phyloP scores from a whole-genome alignment of 2,113 vertebrate genomes.

The Tragelaphus imberbis region DNA sequence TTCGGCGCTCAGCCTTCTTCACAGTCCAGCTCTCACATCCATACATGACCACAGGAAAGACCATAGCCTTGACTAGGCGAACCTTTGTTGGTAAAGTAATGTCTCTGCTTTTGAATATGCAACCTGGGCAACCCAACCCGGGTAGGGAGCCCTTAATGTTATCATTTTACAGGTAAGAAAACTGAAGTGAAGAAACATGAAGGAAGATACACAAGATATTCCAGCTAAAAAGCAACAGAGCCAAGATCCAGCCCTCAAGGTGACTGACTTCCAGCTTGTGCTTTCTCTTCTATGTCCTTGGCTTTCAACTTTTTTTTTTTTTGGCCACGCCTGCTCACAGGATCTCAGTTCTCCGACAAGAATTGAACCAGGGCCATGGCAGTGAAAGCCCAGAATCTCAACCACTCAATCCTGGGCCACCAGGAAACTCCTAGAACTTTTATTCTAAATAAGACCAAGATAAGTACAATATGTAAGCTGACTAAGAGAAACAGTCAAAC shows the following conservation, averaged over 20 bases:
- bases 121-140: no score
- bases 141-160: not conserved
- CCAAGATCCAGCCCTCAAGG: not conserved
- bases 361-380: not conserved
- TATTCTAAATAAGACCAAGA: not conserved
- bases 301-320: not conserved
- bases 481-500: not conserved
- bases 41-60: no score
- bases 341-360: not conserved
- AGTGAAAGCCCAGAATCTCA: not conserved
- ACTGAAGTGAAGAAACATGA: not conserved
- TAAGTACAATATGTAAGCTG: not conserved
- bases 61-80: no score
- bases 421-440: not conserved
- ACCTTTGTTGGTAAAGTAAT: no score
- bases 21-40: no score
- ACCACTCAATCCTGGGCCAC: not conserved
- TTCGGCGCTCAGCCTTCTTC: no score
- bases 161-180: not conserved
- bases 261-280: not conserved
- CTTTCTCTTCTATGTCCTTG: not conserved
- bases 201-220: not conserved
- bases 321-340: not conserved
- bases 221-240: not conserved
- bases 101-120: no score